These are phyloP conservation scores for Linurgus olivaceus DNA, from an alignment of 2,797 vertebrate genomes.

Conservation along the genomic window DNA sequence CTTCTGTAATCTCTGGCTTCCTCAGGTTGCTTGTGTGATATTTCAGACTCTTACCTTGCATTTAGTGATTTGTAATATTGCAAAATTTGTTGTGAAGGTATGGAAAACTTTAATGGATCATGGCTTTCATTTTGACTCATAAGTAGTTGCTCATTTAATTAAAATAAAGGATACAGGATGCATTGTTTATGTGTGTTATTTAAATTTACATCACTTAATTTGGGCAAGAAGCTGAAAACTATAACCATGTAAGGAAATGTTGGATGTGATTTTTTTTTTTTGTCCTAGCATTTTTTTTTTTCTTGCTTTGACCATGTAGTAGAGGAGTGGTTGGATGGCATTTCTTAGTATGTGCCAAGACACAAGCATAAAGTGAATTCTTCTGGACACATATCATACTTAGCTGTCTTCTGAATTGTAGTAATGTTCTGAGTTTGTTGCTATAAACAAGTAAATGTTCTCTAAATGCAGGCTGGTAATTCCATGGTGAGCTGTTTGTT, in stretches of 20 bases:
- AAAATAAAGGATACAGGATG: background rate
- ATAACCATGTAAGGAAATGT: conserved; percentile 16
- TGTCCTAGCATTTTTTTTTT: background rate
- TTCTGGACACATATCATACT: conserved; percentile 2
- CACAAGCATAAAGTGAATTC: conserved; percentile 3
- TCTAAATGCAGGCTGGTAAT: conserved; percentile 8
- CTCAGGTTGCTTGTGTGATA: background rate
- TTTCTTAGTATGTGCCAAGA: conserved; percentile 27
- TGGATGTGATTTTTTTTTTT: background rate
- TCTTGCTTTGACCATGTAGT: background rate
- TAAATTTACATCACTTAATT: background rate
- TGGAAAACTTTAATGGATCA: background rate
- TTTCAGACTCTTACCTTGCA: background rate
- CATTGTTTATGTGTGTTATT: background rate
- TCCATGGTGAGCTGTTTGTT: conserved; percentile 15
- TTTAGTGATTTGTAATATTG: background rate
- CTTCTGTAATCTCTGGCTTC: background rate
- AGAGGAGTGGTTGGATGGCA: background rate
- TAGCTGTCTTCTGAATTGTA: conserved; percentile 9
- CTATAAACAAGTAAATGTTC: conserved; percentile 45
- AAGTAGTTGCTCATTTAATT: background rate
- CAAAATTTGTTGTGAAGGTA: background rate
- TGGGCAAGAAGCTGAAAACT: background rate
- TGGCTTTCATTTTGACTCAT: background rate
- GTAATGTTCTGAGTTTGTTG: conserved; percentile 31